These are phyloP conservation scores for Harpagifer antarcticus DNA, from an alignment of 2,797 vertebrate species.

Conservation along the genomic window DNA sequence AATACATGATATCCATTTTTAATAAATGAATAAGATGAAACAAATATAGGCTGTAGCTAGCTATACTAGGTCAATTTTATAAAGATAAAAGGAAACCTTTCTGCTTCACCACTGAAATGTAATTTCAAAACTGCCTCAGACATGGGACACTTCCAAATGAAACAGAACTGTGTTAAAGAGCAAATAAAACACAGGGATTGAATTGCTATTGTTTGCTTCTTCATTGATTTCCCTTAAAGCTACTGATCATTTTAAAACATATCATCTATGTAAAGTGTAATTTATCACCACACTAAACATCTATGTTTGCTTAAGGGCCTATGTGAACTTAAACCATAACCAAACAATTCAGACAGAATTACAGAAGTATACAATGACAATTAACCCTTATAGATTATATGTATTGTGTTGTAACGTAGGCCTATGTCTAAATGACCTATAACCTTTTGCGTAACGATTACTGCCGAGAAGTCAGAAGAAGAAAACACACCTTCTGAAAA, in stretches of 20 bases:
- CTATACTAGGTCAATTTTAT: conserved; percentile 22
- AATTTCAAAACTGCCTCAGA: conserved; percentile 56
- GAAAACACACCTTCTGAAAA: background rate
- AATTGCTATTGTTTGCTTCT: conserved; percentile 36
- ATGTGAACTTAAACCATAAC: background rate
- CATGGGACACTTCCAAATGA: conserved; percentile 56
- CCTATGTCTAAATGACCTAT: background rate
- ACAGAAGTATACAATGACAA: background rate
- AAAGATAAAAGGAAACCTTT: conserved; percentile 24
- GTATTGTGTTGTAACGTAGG: background rate
- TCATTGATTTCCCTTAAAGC: conserved; percentile 27
- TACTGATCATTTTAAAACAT: conserved; percentile 1
- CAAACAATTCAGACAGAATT: background rate
- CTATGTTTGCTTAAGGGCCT: background rate
- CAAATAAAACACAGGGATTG: conserved; percentile 69
- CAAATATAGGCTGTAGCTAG: conserved; percentile 22
- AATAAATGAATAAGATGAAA: conserved; percentile 27
- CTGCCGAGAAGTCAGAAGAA: conserved; percentile 7
- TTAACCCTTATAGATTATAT: background rate
- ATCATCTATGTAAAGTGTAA: background rate
- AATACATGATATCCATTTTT: conserved; percentile 36
- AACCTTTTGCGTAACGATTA: background rate
- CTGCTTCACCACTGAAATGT: conserved; percentile 41
- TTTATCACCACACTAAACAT: background rate
- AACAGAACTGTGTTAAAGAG: conserved; percentile 52